These are phyloP conservation scores for Paratilapia polleni DNA, from an alignment of 2,113 vertebrate species.

Conservation along the genomic window DNA sequence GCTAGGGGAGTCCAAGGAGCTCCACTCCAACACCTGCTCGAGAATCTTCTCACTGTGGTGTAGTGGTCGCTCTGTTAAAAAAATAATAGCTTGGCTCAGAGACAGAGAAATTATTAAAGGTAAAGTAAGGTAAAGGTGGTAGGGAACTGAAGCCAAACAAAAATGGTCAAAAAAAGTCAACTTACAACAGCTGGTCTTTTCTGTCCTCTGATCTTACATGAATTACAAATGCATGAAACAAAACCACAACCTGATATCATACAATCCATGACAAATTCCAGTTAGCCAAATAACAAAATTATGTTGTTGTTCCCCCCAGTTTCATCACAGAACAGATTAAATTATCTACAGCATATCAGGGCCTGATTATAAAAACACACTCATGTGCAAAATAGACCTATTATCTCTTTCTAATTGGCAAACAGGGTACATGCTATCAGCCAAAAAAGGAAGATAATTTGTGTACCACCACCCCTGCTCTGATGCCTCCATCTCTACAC, in stretches of 20 bases:
- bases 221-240: conserved; percentile 41
- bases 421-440: conserved; percentile 72
- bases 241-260: conserved; percentile 20
- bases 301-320: conserved; percentile 65
- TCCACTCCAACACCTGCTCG: conserved; percentile 94
- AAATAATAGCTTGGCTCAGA: not conserved
- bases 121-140: not conserved
- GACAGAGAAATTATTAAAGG: not conserved
- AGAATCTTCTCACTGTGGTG: conserved; percentile 93
- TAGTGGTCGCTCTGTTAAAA: conserved; percentile 88
- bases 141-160: not conserved
- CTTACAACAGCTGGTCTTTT: not conserved
- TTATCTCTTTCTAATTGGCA: conserved; percentile 81
- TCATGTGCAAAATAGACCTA: conserved; percentile 84
- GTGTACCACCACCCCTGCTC: conserved; percentile 60
- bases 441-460: conserved; percentile 66
- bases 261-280: conserved; percentile 49
- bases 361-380: conserved; percentile 83
- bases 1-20: conserved; percentile 86
- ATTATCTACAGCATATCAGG: conserved; percentile 80
- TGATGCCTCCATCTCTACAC: conserved; percentile 55
- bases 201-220: not conserved
- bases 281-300: conserved; percentile 42
- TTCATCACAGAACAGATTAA: conserved; percentile 73
- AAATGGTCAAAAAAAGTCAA: not conserved